These are phyloP conservation scores for Nyleta sp. DNA, from an alignment of 2,888 invertebrate genomes.

Conservation along the genomic window DNA sequence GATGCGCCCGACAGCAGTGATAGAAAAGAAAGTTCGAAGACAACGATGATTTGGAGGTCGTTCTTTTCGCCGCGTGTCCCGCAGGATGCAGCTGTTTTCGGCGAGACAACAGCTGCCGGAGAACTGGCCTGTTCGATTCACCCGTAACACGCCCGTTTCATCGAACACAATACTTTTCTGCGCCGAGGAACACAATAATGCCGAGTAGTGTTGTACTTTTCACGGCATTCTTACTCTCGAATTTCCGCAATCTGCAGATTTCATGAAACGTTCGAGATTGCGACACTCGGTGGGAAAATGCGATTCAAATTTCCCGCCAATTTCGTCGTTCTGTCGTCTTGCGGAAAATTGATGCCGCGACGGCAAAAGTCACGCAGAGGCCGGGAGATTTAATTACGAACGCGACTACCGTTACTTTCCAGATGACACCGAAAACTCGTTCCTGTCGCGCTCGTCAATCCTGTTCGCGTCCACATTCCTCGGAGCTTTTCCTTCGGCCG, in stretches of 20 bases:
- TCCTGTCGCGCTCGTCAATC: slow-evolving; percentile 69
- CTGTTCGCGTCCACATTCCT: slow-evolving; percentile 56
- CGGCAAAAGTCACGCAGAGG: slow-evolving; percentile 42
- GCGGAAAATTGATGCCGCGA: slow-evolving; percentile 48
- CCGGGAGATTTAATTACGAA: slow-evolving; percentile 74
- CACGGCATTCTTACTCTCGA: too few species aligned
- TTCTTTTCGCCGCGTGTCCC: slow-evolving; percentile 13
- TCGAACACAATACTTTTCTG: slow-evolving; percentile 16
- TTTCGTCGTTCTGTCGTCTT: slow-evolving; percentile 19
- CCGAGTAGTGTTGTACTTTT: too few species aligned
- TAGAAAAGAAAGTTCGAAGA: slow-evolving; percentile 25
- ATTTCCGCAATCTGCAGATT: slow-evolving; percentile 5
- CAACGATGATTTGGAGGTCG: slow-evolving; percentile 23
- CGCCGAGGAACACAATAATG: slow-evolving; percentile 6
- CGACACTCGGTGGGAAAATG: background rate
- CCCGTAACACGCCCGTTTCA: slow-evolving; percentile 10
- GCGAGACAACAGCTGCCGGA: slow-evolving; percentile 38
- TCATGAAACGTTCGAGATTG: background rate
- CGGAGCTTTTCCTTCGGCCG: slow-evolving; percentile 50
- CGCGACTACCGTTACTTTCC: slow-evolving; percentile 76
- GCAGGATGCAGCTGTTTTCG: slow-evolving; percentile 45
- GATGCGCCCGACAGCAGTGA: background rate
- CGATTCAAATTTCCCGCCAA: background rate
- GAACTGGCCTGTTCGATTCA: slow-evolving; percentile 24
- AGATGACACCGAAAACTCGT: slow-evolving; percentile 75